phyloP scores from a whole-genome alignment of 2,113 vertebrate genomes.

The Mormoops blainvillei region DNA sequence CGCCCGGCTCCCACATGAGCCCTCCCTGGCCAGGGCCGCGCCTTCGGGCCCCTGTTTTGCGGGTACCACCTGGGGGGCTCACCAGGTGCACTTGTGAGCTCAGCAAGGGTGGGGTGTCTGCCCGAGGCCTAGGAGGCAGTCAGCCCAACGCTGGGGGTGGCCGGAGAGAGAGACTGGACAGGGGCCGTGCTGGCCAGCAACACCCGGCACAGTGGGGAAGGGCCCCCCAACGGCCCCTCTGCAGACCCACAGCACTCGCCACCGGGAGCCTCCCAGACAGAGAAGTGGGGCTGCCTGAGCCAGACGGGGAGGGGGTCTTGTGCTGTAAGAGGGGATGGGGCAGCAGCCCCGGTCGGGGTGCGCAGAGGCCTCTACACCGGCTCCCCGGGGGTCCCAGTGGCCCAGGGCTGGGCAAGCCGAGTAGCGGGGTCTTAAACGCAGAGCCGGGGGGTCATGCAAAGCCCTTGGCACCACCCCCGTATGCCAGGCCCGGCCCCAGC shows the following conservation, averaged over 20 bases:
- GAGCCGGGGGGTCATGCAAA: rapidly evolving
- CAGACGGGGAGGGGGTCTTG: not conserved
- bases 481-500: not conserved
- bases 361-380: not conserved
- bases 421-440: not conserved
- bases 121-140: not conserved
- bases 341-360: no score
- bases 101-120: not conserved
- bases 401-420: not conserved
- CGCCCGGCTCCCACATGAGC: rapidly evolving
- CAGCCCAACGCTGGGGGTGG: not conserved
- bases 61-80: not conserved
- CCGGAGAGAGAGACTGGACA: rapidly evolving
- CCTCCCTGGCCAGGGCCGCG: no score
- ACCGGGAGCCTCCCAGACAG: not conserved
- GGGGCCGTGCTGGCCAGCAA: not conserved
- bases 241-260: not conserved
- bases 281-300: not conserved
- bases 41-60: not conserved
- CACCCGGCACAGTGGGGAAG: rapidly evolving
- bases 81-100: not conserved
- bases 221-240: not conserved
- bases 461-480: not conserved
- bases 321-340: not conserved
- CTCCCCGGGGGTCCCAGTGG: not conserved